Conservation (phyloP, 2,113 vertebrate species). For the Dicrurus megarhynchus region DNA sequence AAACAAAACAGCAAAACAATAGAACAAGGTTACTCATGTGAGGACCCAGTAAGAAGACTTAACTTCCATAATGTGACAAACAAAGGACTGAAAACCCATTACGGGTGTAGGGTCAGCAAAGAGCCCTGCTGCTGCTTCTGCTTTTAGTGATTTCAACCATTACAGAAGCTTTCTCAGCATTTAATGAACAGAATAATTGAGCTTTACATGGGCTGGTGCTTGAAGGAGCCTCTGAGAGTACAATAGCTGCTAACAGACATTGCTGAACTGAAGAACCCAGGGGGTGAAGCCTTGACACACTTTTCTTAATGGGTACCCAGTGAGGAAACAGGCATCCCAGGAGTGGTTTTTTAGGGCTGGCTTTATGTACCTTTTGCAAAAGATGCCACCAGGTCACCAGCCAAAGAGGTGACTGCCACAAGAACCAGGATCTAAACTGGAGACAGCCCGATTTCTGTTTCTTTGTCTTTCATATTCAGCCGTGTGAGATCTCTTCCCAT, state of each 20-base stretch:
- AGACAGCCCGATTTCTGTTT: background rate
- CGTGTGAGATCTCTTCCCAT: background rate
- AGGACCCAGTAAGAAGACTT: background rate
- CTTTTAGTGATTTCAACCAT: background rate
- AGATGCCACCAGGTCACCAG: background rate
- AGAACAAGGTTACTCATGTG: background rate
- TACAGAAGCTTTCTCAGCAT: background rate
- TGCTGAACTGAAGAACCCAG: background rate
- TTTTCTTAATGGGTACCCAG: background rate
- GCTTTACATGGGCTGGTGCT: background rate
- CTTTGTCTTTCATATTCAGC: background rate
- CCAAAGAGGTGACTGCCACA: background rate
- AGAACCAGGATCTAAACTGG: background rate
- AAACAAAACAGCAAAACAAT: background rate
- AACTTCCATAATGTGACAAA: background rate
- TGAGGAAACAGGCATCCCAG: background rate
- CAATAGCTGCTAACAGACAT: fast-evolving
- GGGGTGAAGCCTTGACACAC: background rate
- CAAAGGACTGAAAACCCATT: background rate
- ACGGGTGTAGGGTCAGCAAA: background rate
- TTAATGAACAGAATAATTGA: slow-evolving; percentile 3
- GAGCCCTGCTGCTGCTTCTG: background rate
- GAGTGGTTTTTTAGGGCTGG: background rate
- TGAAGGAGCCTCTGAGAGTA: background rate
- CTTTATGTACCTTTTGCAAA: background rate